Conservation (phyloP, 2,888 invertebrate species). For the Drosophila recens region DNA sequence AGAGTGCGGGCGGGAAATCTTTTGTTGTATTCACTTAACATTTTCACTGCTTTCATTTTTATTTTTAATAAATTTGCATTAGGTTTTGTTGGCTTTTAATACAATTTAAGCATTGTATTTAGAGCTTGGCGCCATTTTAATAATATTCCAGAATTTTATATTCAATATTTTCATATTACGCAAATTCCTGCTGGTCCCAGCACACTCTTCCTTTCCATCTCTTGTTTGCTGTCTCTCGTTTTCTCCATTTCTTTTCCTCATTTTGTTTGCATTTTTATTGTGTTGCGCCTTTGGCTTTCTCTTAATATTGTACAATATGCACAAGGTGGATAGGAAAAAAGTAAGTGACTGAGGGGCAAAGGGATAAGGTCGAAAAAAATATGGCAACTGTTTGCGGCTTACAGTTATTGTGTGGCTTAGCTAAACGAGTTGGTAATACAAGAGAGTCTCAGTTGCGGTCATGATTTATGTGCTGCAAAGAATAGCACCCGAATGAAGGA, state of each 20-base stretch:
- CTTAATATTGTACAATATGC: constrained; percentile 70
- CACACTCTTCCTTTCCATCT: neutral
- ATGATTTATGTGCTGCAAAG: constrained; percentile 44
- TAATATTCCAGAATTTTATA: constrained; percentile 66
- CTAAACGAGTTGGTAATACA: constrained; percentile 75
- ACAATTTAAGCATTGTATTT: constrained; percentile 29
- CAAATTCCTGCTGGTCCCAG: constrained; percentile 59
- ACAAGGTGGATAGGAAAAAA: constrained; percentile 28
- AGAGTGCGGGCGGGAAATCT: constrained; percentile 49
- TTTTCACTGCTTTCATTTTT: constrained; percentile 28
- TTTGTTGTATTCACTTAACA: constrained; percentile 53
- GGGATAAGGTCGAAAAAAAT: constrained; percentile 60
- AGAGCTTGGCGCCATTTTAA: constrained; percentile 47
- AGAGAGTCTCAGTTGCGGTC: constrained; percentile 40
- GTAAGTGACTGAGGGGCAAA: constrained; percentile 11
- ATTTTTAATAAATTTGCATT: constrained; percentile 77
- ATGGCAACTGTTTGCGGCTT: constrained; percentile 70
- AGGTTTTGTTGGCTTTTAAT: constrained; percentile 43
- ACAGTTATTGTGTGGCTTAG: constrained; percentile 70
- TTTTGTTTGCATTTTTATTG: constrained; percentile 62
- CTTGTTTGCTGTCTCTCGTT: neutral
- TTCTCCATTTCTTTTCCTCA: neutral
- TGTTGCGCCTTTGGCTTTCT: constrained; percentile 62
- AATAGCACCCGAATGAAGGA: constrained; percentile 19
- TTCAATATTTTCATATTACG: constrained; percentile 76